Evolutionary conservation across 2,888 invertebrate genomes (phyloP).

Genomic region (Trissolcus brochymenae): DNA sequence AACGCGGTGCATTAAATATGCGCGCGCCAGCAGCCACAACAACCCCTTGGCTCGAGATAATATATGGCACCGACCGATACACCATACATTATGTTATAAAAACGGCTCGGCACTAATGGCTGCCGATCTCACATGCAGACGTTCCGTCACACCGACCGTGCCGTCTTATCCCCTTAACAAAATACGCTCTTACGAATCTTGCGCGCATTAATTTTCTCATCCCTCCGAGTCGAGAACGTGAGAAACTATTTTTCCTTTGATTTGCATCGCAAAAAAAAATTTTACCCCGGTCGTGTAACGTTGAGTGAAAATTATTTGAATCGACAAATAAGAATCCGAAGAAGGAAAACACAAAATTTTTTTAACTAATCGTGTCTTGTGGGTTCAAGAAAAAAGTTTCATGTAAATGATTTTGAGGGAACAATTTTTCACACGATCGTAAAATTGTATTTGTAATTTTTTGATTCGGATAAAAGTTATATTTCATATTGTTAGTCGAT

Average conservation of each 20-base stretch:
- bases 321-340: too few species aligned
- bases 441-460: too few species aligned
- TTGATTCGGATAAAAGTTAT: too few species aligned
- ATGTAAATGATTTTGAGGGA: neutral
- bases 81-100: constrained; percentile 68
- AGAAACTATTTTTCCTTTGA: constrained; percentile 63
- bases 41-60: constrained; percentile 64
- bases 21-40: constrained; percentile 39
- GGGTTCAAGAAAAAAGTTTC: constrained; percentile 41
- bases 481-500: too few species aligned
- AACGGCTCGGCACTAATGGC: constrained; percentile 66
- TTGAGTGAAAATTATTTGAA: too few species aligned
- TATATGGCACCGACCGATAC: constrained; percentile 66
- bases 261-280: constrained; percentile 62
- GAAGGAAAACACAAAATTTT: too few species aligned
- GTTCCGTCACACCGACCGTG: constrained; percentile 63
- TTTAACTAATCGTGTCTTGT: too few species aligned
- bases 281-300: neutral
- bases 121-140: constrained; percentile 58
- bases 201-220: constrained; percentile 67
- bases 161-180: constrained; percentile 60
- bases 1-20: constrained; percentile 64
- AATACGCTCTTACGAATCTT: constrained; percentile 53
- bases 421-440: too few species aligned
- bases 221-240: constrained; percentile 61